Base-by-base conservation (phyloP, 2,888 invertebrate species). In the Trissolcus brochymenae region DNA sequence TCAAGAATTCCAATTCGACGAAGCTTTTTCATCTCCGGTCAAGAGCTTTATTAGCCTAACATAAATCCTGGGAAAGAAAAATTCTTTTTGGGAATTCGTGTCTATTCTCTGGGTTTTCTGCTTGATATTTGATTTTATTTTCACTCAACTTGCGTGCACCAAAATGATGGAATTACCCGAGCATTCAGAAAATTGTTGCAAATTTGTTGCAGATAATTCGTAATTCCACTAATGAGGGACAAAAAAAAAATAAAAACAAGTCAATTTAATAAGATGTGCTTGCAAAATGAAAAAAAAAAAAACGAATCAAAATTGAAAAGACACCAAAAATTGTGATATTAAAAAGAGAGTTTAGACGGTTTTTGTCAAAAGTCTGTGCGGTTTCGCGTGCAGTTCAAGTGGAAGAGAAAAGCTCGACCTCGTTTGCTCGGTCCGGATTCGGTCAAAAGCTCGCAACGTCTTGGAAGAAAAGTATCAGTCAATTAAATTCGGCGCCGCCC, bases 201-300 rank as follows among this genome's bases (percentile, higher is more conserved):
- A 50, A 14, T 50, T 50, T 14, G 6, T 49, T 49, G 6, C 16
- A 13, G 49, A 14, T 21, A 21, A 21, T 21, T 21, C 21, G 21
- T 21, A n/a, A n/a, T n/a, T n/a, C n/a, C 21, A 21, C 4, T 21
- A 21, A 21, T 4, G 21, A 21, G 21, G 21, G 21, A 21, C 4
- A 29, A 29, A 7, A 29, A 29, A 6, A 29, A 29, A 29, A 29
- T 29, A 29, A 29, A 1, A 21, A 21, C 4, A 77, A n/a, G n/a
- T n/a, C n/a, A n/a, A n/a, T n/a, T n/a, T n/a, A n/a, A n/a, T n/a
- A n/a, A n/a, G n/a, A n/a, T n/a, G n/a, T n/a, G n/a, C n/a, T n/a
- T n/a, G n/a, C n/a, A n/a, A n/a, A n/a, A n/a, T n/a, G n/a, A n/a
- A 70, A 64, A 41, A 77, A 79, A 82, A 59, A 77, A 81, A 83